phyloP scores from a whole-genome alignment of 2,113 vertebrate genomes.

The Apistogramma diplotaenia region DNA sequence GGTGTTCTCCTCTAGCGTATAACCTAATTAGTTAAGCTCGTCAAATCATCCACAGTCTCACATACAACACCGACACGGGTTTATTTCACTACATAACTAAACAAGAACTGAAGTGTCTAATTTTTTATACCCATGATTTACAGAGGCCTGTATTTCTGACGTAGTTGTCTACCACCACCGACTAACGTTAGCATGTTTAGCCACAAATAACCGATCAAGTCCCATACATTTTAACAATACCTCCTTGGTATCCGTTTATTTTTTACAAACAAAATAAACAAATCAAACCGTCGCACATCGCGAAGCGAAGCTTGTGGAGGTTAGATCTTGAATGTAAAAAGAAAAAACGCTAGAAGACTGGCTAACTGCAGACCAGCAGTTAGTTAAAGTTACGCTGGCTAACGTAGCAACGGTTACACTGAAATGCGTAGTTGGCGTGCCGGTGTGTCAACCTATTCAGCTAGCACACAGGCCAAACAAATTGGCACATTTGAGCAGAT shows the following conservation, averaged over 20 bases:
- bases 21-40: conserved; percentile 10
- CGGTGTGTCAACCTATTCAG: conserved; percentile 57
- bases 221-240: conserved; percentile 45
- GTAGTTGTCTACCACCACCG: conserved; percentile 60
- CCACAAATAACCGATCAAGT: conserved; percentile 43
- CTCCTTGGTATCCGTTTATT: neutral
- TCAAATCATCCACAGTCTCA: conserved; percentile 1
- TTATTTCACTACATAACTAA: neutral
- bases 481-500: neutral
- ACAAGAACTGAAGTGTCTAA: neutral
- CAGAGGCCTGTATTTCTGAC: conserved; percentile 70
- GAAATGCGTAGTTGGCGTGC: conserved; percentile 75
- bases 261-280: neutral
- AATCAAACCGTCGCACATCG: neutral
- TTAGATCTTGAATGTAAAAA: neutral
- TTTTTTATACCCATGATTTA: conserved; percentile 41
- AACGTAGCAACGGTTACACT: conserved; percentile 54
- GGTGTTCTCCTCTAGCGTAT: conserved; percentile 17
- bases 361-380: neutral
- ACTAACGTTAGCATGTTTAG: conserved; percentile 65
- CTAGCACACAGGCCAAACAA: conserved; percentile 26
- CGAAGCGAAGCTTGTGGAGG: neutral
- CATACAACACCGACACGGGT: neutral
- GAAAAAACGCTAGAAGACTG: neutral
- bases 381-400: conserved; percentile 49